These are phyloP conservation scores for Tamandua tetradactyla DNA, from an alignment of 2,797 vertebrate genomes.

Conservation along the genomic window DNA sequence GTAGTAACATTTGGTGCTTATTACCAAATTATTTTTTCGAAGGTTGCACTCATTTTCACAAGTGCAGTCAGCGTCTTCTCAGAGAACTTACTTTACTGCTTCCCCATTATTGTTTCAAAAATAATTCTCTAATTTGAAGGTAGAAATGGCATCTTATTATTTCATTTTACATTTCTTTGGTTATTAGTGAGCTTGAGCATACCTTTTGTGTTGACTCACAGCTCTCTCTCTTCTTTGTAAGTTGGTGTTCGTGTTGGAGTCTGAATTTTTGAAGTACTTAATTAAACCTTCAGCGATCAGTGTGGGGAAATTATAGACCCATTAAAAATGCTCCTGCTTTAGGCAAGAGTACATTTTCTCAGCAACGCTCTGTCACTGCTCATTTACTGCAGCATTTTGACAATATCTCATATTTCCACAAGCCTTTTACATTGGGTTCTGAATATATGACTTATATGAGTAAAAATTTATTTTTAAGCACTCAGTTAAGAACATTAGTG, in stretches of 20 bases:
- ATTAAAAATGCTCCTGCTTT: slow-evolving; percentile 51
- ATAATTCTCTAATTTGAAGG: neutral
- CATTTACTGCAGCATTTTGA: slow-evolving; percentile 72
- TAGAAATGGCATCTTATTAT: neutral
- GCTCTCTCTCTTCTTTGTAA: neutral
- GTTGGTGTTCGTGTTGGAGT: neutral
- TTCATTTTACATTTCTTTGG: neutral
- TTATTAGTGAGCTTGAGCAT: neutral
- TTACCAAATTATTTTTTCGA: neutral
- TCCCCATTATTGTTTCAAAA: neutral
- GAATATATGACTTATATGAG: no score
- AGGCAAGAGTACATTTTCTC: slow-evolving; percentile 59
- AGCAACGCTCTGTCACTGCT: slow-evolving; percentile 59
- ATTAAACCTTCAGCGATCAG: slow-evolving; percentile 68
- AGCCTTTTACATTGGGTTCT: slow-evolving; percentile 66
- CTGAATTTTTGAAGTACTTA: slow-evolving; percentile 63
- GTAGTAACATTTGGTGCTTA: neutral
- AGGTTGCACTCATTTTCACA: neutral
- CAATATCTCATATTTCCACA: slow-evolving; percentile 66
- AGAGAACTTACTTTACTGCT: neutral
- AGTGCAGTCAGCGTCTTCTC: neutral
- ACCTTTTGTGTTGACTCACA: neutral
- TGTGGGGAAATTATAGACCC: slow-evolving; percentile 50
- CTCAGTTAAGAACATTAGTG: neutral
- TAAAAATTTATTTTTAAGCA: no score